Percentiles rank a stretch among this genome's conserved stretches.
phyloP scores from a whole-genome alignment of 2,113 vertebrate species.

The Loxodonta africana region DNA sequence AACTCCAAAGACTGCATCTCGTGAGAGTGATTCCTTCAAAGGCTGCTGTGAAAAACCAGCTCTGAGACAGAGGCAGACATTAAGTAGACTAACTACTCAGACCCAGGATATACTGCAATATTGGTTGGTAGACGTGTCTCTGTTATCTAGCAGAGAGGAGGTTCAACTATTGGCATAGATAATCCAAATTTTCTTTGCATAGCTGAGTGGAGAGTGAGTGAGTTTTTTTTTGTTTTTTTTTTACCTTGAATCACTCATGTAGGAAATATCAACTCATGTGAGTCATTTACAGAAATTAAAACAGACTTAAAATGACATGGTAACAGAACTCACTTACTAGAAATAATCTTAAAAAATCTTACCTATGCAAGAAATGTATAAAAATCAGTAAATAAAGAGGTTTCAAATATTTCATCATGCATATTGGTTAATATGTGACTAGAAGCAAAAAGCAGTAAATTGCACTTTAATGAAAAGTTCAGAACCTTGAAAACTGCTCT shows the following conservation, averaged over 20 bases:
- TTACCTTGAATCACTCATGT: not conserved
- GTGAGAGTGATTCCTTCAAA: not conserved
- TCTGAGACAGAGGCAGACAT: not conserved
- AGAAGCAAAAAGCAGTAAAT: slow-evolving; percentile 67
- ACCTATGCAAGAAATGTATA: not conserved
- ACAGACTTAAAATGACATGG: not conserved
- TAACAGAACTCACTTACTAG: not conserved
- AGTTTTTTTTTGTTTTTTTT: not conserved
- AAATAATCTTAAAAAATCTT: not conserved
- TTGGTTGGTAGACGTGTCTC: not conserved
- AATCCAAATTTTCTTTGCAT: not conserved
- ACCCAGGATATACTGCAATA: not conserved
- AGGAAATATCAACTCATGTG: slow-evolving; percentile 3
- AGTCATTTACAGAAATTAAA: slow-evolving; percentile 21
- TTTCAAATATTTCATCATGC: slow-evolving; percentile 52
- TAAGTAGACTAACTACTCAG: not conserved
- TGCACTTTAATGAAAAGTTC: slow-evolving; percentile 75
- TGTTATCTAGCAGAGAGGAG: not conserved
- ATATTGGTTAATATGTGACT: slow-evolving; percentile 40
- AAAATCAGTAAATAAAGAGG: slow-evolving; percentile 50
- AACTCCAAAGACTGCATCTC: not conserved
- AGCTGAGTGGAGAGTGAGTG: not conserved
- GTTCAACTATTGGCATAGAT: not conserved
- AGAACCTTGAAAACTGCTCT: slow-evolving; percentile 63
- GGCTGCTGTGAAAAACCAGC: not conserved